Evolutionary conservation across 2,113 vertebrate species (phyloP).

Genomic region (Rhinoptilus africanus): DNA sequence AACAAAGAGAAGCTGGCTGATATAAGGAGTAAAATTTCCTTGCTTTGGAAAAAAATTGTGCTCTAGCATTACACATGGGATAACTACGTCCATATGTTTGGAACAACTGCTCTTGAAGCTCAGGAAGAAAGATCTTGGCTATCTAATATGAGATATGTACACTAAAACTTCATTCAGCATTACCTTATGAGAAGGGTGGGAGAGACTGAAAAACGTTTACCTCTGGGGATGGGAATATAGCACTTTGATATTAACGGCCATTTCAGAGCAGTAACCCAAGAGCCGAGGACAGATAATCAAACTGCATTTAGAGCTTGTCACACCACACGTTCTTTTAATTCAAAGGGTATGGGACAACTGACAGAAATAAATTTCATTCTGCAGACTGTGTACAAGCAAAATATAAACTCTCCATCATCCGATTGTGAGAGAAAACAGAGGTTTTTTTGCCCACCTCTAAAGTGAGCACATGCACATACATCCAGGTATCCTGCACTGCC

Average conservation of each 20-base stretch:
- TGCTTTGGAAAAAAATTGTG: background rate
- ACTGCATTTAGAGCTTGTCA: rapidly evolving
- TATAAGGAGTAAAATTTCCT: background rate
- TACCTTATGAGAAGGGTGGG: background rate
- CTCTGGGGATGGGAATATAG: background rate
- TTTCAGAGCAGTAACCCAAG: background rate
- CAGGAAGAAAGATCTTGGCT: background rate
- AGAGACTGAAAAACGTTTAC: rapidly evolving
- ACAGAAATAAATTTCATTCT: no score
- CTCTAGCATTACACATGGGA: background rate
- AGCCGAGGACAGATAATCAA: rapidly evolving
- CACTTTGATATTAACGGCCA: rapidly evolving
- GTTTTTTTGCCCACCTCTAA: rapidly evolving
- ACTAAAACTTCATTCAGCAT: background rate
- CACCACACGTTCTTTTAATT: background rate
- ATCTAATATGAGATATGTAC: background rate
- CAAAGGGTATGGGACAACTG: rapidly evolving
- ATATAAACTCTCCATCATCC: background rate
- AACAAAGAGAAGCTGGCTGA: background rate
- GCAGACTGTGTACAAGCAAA: rapidly evolving
- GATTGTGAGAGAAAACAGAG: rapidly evolving
- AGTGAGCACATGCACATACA: rapidly evolving
- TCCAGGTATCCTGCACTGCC: rapidly evolving
- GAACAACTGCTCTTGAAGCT: background rate
- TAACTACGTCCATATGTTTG: background rate